These are phyloP conservation scores for Machaerirhynchus nigripectus DNA, from an alignment of 2,113 vertebrate genomes.

Conservation along the genomic window DNA sequence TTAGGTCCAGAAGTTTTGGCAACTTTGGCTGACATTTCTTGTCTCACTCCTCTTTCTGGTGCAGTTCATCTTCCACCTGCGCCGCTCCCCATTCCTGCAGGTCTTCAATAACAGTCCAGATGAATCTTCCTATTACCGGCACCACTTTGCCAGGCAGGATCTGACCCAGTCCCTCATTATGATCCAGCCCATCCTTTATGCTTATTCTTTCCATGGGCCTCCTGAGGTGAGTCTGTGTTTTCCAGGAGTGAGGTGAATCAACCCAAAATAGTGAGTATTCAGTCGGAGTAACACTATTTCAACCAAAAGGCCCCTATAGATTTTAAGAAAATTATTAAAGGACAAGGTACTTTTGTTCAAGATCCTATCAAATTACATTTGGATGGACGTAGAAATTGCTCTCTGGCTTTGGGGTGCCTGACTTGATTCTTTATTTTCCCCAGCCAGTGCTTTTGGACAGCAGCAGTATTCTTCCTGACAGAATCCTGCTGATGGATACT, in stretches of 20 bases:
- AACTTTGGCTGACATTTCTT: neutral
- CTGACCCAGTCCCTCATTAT: slow-evolving; percentile 97
- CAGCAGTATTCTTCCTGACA: slow-evolving; percentile 94
- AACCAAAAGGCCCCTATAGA: neutral
- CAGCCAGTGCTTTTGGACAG: slow-evolving; percentile 97
- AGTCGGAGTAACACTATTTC: neutral
- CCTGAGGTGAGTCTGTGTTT: slow-evolving; percentile 84
- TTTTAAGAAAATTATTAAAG: neutral
- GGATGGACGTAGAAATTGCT: neutral
- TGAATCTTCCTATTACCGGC: slow-evolving; percentile 93
- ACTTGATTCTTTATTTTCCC: neutral
- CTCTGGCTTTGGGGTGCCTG: neutral
- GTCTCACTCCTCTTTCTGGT: neutral
- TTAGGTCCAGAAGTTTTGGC: neutral
- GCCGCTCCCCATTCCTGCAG: slow-evolving; percentile 94
- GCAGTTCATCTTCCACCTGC: slow-evolving; percentile 97
- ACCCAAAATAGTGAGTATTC: neutral
- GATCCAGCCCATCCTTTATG: slow-evolving; percentile 97
- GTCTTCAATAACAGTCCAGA: slow-evolving; percentile 98
- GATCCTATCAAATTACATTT: neutral
- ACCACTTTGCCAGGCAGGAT: slow-evolving; percentile 94
- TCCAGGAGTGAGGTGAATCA: neutral
- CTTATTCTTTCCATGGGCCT: slow-evolving; percentile 94
- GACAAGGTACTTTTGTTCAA: neutral
- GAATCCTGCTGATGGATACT: slow-evolving; percentile 96